Base-by-base conservation (phyloP, 2,888 invertebrate species). In the Pomacea canaliculata region DNA sequence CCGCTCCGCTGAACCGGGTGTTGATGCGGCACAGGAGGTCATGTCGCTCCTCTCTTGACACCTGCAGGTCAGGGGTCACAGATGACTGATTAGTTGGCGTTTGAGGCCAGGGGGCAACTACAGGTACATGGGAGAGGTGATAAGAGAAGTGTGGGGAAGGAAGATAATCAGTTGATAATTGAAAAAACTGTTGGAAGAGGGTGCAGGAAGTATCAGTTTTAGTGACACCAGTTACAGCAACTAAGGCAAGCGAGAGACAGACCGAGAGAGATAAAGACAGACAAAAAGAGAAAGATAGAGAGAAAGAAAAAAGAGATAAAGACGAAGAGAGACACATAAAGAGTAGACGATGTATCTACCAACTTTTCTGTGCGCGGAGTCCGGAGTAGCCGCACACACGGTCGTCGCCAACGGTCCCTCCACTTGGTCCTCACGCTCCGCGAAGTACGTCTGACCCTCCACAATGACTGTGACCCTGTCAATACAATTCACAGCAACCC, bases 321-420 rank as follows among this genome's bases (percentile, higher is more conserved):
- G 37, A 68, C 23, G 46, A 27, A 59, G 62, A 71, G 23, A 62
- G 60, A 67, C 37, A 60, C 4, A 60, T 13, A n/a, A 0, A 5
- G 37, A 4, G 7, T 12, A 62, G 62, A n/a, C 8, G 10, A n/a
- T 7, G 19, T 62, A 23, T 23, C 19, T 7, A 65, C 65, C 13
- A 65, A 37, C 23, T 37, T 37, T 65, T 65, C 37, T 65, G 51
- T 56, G 51, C 51, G 51, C 8, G 51, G 51, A 56, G 7, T 56
- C 51, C 12, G 51, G 51, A 13, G 9, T 51, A 10, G 51, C 51
- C 18, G 80, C 80, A 72, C 85, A 85, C 10, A 84, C 66, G 10
- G 79, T 79, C 71, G 78, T 81, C 2, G 83, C 81, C 59, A 86
- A 75, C 12, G 83, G 79, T 13, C 85, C 85, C 16, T 78, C 79